Base-by-base conservation (phyloP, 2,888 invertebrate species). In the Synergus itoensis region DNA sequence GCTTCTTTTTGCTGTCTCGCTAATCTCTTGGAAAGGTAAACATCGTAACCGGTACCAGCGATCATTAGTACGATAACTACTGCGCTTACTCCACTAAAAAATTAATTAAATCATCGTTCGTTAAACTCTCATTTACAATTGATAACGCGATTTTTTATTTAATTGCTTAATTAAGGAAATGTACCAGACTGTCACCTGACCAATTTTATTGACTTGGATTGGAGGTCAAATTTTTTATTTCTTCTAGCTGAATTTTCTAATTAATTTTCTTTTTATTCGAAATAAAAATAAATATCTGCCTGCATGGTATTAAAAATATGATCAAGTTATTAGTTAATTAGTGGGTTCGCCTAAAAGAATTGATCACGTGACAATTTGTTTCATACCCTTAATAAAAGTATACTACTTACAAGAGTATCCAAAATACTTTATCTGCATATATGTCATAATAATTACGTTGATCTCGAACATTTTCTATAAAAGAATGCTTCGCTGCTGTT, bases 31-130 rank as follows among this genome's bases (percentile, higher is more conserved):
- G 86, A 84, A 28, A 91, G 80, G 80, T 94, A 94, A 87, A 95
- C 92, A 92, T 97, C 97, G 91, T 96, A 97, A 0, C 93, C 92
- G 0, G 97, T 96, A 2, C 96, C 96, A 12, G 93, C 88, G 28
- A 94, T 89, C 88, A 97, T 94, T 77, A 96, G 91, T 0, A 94
- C 88, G 0, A 93, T 89, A 0, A 95, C 94, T 16, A 93, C 87
- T 16, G 91, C 90, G 28, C 94, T 93, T 3, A 94, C 93, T n/a
- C 93, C 92, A 79, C 95, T 95, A 89, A 76, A 93, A 93, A 48
- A 53, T 48, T 1, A 73, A 73, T 45, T 36, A 48, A 48, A 53
- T 69, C 21, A 11, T 28, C 43, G 9, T 45, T 3, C 9, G n/a
- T 45, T 43, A 45, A 48, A 53, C 48, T 69, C 36, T 69, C 28